phyloP scores from a whole-genome alignment of 2,888 invertebrate species.

The Nipponacmea schrenckii region DNA sequence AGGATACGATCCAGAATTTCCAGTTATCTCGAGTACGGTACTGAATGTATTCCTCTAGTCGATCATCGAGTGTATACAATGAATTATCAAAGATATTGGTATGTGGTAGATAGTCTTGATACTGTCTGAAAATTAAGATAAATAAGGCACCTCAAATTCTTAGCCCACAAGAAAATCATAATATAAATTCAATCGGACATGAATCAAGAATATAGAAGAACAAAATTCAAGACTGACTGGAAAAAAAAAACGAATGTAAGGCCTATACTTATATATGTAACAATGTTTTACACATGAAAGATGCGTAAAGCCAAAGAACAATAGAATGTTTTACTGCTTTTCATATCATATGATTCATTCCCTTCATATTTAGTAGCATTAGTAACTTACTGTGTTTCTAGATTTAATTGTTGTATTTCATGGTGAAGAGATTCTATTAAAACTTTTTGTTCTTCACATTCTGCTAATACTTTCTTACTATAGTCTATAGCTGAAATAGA shows the following conservation, averaged over 20 bases:
- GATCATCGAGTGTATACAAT: not conserved
- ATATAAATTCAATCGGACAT: too few relatives aligned
- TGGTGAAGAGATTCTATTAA: conserved; percentile 45
- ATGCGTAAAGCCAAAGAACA: too few relatives aligned
- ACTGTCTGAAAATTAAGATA: not conserved
- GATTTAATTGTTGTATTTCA: conserved; percentile 50
- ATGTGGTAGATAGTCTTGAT: conserved; percentile 5
- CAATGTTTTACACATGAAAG: too few relatives aligned
- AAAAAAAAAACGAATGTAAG: too few relatives aligned
- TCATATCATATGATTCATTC: too few relatives aligned
- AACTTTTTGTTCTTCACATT: conserved; percentile 43
- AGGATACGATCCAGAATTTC: conserved; percentile 24
- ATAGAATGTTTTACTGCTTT: too few relatives aligned
- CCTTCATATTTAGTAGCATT: not conserved
- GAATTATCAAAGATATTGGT: not conserved
- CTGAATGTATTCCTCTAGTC: conserved; percentile 13
- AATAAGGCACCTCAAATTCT: not conserved
- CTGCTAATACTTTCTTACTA: conserved; percentile 51
- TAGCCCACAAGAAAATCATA: not conserved
- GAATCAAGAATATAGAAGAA: too few relatives aligned
- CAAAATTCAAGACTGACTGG: too few relatives aligned
- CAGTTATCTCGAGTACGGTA: conserved; percentile 12
- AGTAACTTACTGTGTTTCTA: conserved; percentile 59
- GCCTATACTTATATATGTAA: too few relatives aligned
- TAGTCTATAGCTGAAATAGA: conserved; percentile 48